Conservation (phyloP, 1,140 invertebrate species). For the Drosophila nebulosa region DNA sequence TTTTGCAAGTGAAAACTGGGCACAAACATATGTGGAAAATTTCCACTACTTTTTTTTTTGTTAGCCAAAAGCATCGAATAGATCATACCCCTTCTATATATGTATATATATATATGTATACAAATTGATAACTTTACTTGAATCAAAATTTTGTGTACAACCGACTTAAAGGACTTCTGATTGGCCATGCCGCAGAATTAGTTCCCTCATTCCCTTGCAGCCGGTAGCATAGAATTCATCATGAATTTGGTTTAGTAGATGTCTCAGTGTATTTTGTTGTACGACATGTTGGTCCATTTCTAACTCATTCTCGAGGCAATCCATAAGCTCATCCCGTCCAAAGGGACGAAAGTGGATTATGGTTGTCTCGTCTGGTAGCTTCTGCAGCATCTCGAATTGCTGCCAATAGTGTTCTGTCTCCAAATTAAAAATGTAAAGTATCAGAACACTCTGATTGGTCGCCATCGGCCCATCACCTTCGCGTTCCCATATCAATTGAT, state of each 20-base stretch:
- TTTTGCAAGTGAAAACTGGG: constrained; percentile 16
- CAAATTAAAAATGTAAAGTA: constrained; percentile 62
- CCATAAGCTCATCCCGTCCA: constrained; percentile 35
- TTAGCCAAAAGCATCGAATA: too few species aligned
- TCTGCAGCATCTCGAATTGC: constrained; percentile 59
- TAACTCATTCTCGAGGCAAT: constrained; percentile 55
- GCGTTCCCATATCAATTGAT: constrained; percentile 47
- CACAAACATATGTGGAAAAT: constrained; percentile 11
- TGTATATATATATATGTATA: neutral
- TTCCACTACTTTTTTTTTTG: constrained; percentile 6
- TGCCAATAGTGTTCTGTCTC: constrained; percentile 39
- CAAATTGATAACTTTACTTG: too few species aligned
- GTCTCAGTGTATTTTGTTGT: neutral
- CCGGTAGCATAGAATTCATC: constrained; percentile 23
- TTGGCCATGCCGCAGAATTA: constrained; percentile 28
- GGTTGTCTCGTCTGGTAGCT: constrained; percentile 50
- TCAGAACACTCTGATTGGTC: constrained; percentile 47
- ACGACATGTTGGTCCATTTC: constrained; percentile 22
- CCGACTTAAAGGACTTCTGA: neutral
- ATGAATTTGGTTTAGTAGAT: constrained; percentile 32
- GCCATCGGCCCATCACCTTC: constrained; percentile 15
- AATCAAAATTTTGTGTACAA: neutral
- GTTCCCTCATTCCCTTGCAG: constrained; percentile 41
- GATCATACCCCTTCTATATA: neutral
- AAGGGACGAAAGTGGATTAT: constrained; percentile 52